phyloP scores from a whole-genome alignment of 1,140 invertebrate genomes.

The Drosophila pectinifera region DNA sequence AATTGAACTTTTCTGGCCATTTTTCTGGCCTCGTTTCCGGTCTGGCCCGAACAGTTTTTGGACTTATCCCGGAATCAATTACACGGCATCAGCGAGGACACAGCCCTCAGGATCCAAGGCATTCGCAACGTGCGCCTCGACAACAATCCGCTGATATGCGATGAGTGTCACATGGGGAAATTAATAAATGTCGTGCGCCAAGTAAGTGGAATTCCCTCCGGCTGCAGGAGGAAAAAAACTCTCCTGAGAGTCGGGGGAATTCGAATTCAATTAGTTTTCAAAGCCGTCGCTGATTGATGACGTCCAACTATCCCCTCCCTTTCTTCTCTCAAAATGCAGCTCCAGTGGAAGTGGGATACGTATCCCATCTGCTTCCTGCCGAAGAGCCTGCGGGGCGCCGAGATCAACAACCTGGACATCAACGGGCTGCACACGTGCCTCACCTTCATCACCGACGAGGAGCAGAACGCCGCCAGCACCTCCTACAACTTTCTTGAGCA shows the following conservation, averaged over 20 bases:
- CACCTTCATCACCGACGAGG: slow-evolving; percentile 83
- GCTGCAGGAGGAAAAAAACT: slow-evolving; percentile 13
- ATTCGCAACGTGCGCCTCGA: slow-evolving; percentile 86
- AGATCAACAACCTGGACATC: slow-evolving; percentile 83
- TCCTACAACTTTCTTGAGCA: slow-evolving; percentile 85
- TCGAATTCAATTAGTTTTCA: slow-evolving; percentile 63
- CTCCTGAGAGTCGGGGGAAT: slow-evolving; percentile 5
- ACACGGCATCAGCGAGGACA: slow-evolving; percentile 86
- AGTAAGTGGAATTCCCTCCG: slow-evolving; percentile 68
- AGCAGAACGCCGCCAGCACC: slow-evolving; percentile 84
- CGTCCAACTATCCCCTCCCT: slow-evolving; percentile 3
- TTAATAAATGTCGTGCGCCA: slow-evolving; percentile 82
- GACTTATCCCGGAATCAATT: slow-evolving; percentile 88
- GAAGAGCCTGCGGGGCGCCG: slow-evolving; percentile 77
- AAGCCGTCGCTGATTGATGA: slow-evolving; percentile 52
- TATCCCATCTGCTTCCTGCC: slow-evolving; percentile 84
- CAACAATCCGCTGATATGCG: slow-evolving; percentile 89
- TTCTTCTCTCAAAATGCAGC: too few relatives aligned
- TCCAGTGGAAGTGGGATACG: slow-evolving; percentile 82
- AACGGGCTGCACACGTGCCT: slow-evolving; percentile 77
- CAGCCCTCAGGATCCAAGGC: slow-evolving; percentile 85
- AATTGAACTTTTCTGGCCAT: slow-evolving; percentile 44
- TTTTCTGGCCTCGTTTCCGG: slow-evolving; percentile 24
- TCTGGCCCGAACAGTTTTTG: slow-evolving; percentile 75
- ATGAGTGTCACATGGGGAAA: slow-evolving; percentile 87